phyloP scores from a whole-genome alignment of 2,113 vertebrate species.

The Gambusia affinis region DNA sequence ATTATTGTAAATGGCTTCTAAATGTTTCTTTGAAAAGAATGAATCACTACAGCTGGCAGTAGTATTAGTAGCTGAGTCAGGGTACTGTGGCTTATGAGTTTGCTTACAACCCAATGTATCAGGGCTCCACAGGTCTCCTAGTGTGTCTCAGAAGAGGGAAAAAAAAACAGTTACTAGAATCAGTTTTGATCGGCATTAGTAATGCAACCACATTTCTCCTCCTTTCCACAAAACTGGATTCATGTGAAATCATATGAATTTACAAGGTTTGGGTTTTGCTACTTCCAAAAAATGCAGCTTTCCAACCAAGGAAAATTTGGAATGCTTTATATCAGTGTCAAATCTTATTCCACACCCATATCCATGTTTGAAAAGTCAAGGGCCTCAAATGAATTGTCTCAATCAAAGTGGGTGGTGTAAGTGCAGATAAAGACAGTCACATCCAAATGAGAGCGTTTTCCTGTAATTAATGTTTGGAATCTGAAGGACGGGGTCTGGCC shows the following conservation, averaged over 20 bases:
- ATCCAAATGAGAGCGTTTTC: slow-evolving; percentile 24
- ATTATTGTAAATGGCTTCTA: slow-evolving; percentile 44
- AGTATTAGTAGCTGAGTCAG: slow-evolving; percentile 68
- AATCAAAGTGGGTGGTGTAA: slow-evolving; percentile 46
- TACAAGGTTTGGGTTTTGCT: slow-evolving; percentile 30
- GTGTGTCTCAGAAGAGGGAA: slow-evolving; percentile 58
- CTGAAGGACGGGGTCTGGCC: slow-evolving; percentile 34
- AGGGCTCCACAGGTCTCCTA: slow-evolving; percentile 56
- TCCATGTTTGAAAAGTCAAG: slow-evolving; percentile 21
- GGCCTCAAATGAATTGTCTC: slow-evolving; percentile 21
- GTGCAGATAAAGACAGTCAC: slow-evolving; percentile 27
- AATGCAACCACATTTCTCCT: slow-evolving; percentile 65
- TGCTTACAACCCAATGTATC: slow-evolving; percentile 59
- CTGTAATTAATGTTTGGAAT: slow-evolving; percentile 34
- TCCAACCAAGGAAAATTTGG: slow-evolving; percentile 25
- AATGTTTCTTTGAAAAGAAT: slow-evolving; percentile 53
- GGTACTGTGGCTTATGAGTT: slow-evolving; percentile 49
- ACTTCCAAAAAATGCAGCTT: slow-evolving; percentile 26
- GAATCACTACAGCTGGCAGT: slow-evolving; percentile 59
- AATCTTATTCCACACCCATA: slow-evolving; percentile 9
- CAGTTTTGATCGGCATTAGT: slow-evolving; percentile 64
- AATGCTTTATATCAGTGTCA: slow-evolving; percentile 44
- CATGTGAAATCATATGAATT: slow-evolving; percentile 48
- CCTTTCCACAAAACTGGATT: slow-evolving; percentile 46
- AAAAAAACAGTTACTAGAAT: slow-evolving; percentile 36